Evolutionary conservation across 2,888 invertebrate genomes (phyloP), one percentile per base, ranked within the genome.

Genomic region (Trachelus troglodyta): DNA sequence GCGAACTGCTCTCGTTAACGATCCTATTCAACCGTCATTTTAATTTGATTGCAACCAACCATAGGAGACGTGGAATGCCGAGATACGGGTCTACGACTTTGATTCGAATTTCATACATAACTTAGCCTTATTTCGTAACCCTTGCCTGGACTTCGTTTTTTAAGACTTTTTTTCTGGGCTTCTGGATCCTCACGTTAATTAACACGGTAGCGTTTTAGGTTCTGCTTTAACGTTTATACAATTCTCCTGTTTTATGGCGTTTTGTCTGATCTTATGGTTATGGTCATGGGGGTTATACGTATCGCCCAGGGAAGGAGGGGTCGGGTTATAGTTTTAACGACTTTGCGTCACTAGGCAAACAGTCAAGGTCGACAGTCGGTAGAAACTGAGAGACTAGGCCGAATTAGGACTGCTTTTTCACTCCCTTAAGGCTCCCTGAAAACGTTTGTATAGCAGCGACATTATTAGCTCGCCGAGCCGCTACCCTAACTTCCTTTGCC

Each of bases 1-100:
- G 75, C 37, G 77, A 74, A 35, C 30, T 81, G 81, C 80, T 81
- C 79, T 83, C 83, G 81, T 83, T 84, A 83, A 84, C 82, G 83
- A 84, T 80, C 82, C 78, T 79, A 83, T 84, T 83, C 85, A 85
- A 76, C 77, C 75, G 80, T 76, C 80, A 80, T 83, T 84, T 84
- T 84, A 84, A 84, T 84, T 84, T 81, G 81, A 84, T 84, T 81
- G 79, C 78, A 79, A 80, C 76, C 78, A 56, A 56, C 56, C 9
- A 2, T 56, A 1, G 23, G 56, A 23, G 9, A 23, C 56, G 56
- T 4, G 23, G 23, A 23, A 56, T 56, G 23, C 23, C 23, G 56
- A 23, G 23, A 23, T 23, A 23, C 40, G 40, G 40, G 40, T 40
- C 40, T 40, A 40, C 40, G 40, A 23, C 56, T 23, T 9, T 56